A percentile compares a stretch with the other conserved stretches of the same genome.
phyloP scores from a whole-genome alignment of 2,113 vertebrate genomes.

The Heloderma charlesbogerti region DNA sequence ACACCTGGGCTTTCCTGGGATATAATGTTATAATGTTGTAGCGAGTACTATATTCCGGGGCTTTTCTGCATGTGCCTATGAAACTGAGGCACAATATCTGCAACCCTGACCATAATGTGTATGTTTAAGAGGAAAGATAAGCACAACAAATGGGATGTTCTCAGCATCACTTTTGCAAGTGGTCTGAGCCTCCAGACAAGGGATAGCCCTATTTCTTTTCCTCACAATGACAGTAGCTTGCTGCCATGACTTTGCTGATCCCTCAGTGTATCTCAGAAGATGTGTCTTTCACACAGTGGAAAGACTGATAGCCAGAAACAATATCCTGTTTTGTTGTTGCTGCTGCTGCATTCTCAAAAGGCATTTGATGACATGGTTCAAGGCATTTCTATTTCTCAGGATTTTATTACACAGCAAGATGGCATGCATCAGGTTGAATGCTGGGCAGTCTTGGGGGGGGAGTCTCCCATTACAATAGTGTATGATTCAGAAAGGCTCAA shows the following conservation, averaged over 20 bases:
- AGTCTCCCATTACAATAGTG: too few relatives aligned
- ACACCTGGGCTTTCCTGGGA: too few relatives aligned
- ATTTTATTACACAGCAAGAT: conserved; percentile 1
- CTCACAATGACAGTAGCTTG: too few relatives aligned
- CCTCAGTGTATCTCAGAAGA: neutral
- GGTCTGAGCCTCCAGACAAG: neutral
- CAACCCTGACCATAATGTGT: too few relatives aligned
- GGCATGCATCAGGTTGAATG: neutral
- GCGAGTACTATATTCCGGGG: too few relatives aligned
- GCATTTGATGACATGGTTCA: neutral
- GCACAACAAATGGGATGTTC: neutral
- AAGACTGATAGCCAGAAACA: conserved; percentile 39
- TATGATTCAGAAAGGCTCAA: too few relatives aligned
- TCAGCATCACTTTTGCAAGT: neutral
- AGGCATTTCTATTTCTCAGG: conserved; percentile 4
- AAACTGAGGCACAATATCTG: too few relatives aligned
- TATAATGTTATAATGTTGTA: too few relatives aligned
- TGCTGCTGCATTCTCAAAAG: neutral
- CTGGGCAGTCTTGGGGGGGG: too few relatives aligned
- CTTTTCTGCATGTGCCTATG: too few relatives aligned
- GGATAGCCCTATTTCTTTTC: neutral
- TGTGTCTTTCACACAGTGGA: conserved; percentile 19
- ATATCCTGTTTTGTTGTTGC: conserved; percentile 11
- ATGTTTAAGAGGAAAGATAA: too few relatives aligned
- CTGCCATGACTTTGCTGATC: neutral